Evolutionary conservation across 2,888 invertebrate species (phyloP).

Genomic region (Heterodera filipjevi): DNA sequence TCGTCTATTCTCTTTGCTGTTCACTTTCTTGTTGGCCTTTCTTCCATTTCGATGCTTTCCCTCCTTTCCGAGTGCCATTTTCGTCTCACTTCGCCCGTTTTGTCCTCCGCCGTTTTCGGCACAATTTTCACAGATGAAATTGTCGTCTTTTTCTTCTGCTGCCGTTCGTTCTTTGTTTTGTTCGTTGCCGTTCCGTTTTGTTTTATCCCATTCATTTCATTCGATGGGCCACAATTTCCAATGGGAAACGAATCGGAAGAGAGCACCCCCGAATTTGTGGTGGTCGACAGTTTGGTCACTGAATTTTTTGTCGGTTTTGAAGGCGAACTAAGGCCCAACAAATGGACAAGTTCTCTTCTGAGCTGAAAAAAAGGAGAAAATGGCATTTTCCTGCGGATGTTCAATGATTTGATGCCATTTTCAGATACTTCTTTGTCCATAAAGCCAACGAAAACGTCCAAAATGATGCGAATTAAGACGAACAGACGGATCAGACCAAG

Average conservation of each 20-base stretch:
- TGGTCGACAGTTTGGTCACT: slow-evolving; percentile 20
- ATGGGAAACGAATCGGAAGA: slow-evolving; percentile 12
- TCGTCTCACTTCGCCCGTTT: neutral
- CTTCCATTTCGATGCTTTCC: slow-evolving; percentile 2
- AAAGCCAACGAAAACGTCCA: slow-evolving; percentile 35
- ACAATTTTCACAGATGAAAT: neutral
- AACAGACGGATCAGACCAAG: slow-evolving; percentile 30
- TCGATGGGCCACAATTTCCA: slow-evolving; percentile 10
- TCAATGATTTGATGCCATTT: neutral
- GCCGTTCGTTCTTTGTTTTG: neutral
- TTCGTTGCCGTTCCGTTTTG: neutral
- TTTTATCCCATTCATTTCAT: neutral
- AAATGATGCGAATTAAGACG: slow-evolving; percentile 29
- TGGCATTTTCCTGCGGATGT: neutral
- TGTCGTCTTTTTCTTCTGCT: slow-evolving; percentile 1
- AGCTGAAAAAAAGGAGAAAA: slow-evolving; percentile 4
- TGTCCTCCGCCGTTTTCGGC: slow-evolving; percentile 8
- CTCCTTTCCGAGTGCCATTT: neutral
- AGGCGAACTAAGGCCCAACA: neutral
- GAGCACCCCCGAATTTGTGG: slow-evolving; percentile 23
- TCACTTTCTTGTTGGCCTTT: neutral
- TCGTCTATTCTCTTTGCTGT: neutral
- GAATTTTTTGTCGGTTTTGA: neutral
- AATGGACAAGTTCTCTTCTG: neutral
- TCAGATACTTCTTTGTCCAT: slow-evolving; percentile 34